phyloP scores from a whole-genome alignment of 2,113 vertebrate genomes.

The Colius striatus region DNA sequence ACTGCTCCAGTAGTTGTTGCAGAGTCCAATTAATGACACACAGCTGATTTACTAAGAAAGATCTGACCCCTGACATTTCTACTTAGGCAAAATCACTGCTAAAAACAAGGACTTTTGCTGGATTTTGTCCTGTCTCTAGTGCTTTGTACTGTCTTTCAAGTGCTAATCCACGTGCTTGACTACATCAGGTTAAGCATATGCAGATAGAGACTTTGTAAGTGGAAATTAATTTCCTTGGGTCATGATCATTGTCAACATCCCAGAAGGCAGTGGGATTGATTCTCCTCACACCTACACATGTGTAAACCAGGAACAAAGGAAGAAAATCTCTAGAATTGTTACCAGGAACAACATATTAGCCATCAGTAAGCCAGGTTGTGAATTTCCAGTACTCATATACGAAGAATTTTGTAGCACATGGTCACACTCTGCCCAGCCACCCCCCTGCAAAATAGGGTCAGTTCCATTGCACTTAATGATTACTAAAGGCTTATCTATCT shows the following conservation, averaged over 20 bases:
- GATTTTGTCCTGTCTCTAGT: not conserved
- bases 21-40: not conserved
- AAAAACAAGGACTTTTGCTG: not conserved
- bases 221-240: not conserved
- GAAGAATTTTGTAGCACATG: not conserved
- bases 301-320: not conserved
- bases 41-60: not conserved
- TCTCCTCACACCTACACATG: not conserved
- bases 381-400: not conserved
- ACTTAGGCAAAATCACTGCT: not conserved
- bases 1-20: not conserved
- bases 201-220: not conserved
- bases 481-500: not conserved
- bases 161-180: rapidly evolving
- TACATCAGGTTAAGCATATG: not conserved
- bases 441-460: not conserved
- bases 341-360: not conserved
- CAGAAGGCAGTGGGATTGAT: not conserved
- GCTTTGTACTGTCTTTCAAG: not conserved
- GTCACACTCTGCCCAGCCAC: not conserved
- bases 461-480: not conserved
- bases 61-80: not conserved
- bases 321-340: not conserved
- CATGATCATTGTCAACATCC: not conserved
- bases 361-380: conserved; percentile 29